Evolutionary conservation across 2,888 invertebrate species (phyloP), one percentile per base, ranked within the genome.

Genomic region (Calameuta filiformis): DNA sequence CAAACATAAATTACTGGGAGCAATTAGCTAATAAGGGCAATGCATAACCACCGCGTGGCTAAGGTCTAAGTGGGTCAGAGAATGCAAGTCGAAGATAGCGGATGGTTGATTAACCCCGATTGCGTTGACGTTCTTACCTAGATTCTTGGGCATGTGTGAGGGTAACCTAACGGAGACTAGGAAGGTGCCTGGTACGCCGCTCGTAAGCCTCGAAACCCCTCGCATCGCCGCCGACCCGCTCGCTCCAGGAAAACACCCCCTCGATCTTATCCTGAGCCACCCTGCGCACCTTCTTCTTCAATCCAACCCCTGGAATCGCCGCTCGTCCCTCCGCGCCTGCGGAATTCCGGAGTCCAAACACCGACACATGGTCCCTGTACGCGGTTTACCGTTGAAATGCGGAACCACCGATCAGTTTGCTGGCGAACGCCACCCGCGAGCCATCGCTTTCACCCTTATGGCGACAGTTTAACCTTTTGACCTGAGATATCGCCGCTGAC

Each of bases 161-260:
- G 77, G 69, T 79, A 77, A 77, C 79, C 56, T 76, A 78, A 79
- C 75, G 76, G 81, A 80, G 82, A 83, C 81, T 81, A 78, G 80
- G 78, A 80, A 85, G 87, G 88, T 89, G 83, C 90, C 90, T 89
- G 90, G 90, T 89, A 90, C 90, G 90, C 86, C 85, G 80, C 80
- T 86, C 83, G 83, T 85, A 83, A 82, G 84, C 83, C 81, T 71
- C 68, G 30, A 75, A 69, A 69, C 75, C 37, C 37, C 74, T 30
- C 34, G 35, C 35, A 23, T 35, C 56, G 4, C 69, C 77, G 37
- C 74, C 77, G 75, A 40, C 68, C 35, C 73, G 40, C 73, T 69
- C 71, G 34, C 77, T 75, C 77, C 75, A 75, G 69, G 56, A 68
- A 71, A 77, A 75, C 75, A 75, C 75, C 77, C 74, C 76, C 71